A percentile compares a stretch with the other conserved stretches of the same genome.
These are phyloP conservation scores for Lerema accius DNA, from an alignment of 1,140 invertebrate genomes.

Conservation along the genomic window DNA sequence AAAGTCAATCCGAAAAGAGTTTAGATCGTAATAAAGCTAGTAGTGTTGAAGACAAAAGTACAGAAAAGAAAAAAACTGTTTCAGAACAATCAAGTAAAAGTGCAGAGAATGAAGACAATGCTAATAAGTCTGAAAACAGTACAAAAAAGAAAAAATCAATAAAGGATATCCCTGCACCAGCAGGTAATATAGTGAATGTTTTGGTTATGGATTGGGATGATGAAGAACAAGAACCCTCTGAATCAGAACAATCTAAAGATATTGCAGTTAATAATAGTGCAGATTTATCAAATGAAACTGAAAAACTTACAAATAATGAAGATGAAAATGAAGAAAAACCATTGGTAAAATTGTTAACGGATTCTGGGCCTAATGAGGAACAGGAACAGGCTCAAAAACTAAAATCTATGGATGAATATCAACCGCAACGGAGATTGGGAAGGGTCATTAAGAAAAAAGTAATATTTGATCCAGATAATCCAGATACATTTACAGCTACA, in stretches of 20 bases:
- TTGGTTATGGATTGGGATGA: conserved; percentile 77
- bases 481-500: conserved; percentile 79
- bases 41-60: not conserved
- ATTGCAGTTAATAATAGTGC: conserved; percentile 41
- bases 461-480: conserved; percentile 87
- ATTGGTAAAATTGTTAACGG: conserved; percentile 45
- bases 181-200: conserved; percentile 67
- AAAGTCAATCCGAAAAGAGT: conserved; percentile 1
- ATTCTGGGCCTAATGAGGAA: conserved; percentile 51
- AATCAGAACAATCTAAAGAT: conserved; percentile 38
- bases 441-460: conserved; percentile 87
- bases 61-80: conserved; percentile 25
- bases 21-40: not conserved
- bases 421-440: conserved; percentile 68
- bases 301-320: conserved; percentile 36
- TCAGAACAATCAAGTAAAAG: conserved; percentile 4
- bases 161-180: conserved; percentile 20
- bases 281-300: conserved; percentile 37
- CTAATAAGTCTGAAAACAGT: conserved; percentile 15
- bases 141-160: conserved; percentile 12
- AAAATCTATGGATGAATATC: conserved; percentile 59
- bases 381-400: conserved; percentile 43
- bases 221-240: conserved; percentile 51
- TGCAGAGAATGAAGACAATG: conserved; percentile 13
- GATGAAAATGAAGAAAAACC: conserved; percentile 41